phyloP scores from a whole-genome alignment of 2,797 vertebrate genomes.

The Ctenosaura bakeri region DNA sequence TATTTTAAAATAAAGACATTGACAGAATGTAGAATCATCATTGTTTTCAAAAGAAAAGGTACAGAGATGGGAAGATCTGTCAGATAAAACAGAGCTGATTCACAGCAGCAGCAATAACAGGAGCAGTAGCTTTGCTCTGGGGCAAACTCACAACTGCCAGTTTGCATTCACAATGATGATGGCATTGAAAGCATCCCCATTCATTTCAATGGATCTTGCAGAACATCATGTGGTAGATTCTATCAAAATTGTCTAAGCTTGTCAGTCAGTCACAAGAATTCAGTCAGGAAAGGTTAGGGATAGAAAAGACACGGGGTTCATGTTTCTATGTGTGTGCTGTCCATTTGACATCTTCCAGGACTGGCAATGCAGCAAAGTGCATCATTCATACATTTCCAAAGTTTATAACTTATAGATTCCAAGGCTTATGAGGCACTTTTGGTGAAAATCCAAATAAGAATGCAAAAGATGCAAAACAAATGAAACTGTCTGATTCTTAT shows the following conservation, averaged over 20 bases:
- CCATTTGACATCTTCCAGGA: no score
- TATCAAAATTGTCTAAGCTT: background rate
- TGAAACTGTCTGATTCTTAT: no score
- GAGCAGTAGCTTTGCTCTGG: background rate
- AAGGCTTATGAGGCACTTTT: no score
- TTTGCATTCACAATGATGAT: background rate
- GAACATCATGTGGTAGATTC: background rate
- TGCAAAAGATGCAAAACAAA: no score
- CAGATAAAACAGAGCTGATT: background rate
- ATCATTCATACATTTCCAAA: no score
- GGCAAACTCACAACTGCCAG: background rate
- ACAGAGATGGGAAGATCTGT: background rate
- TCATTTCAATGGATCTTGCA: background rate
- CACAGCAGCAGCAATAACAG: background rate
- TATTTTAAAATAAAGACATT: conserved; percentile 3
- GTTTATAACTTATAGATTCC: no score
- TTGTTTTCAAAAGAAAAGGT: conserved; percentile 4
- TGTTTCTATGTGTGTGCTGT: no score
- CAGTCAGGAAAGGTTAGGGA: no score
- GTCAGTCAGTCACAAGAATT: background rate
- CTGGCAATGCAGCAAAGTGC: no score
- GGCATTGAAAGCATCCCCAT: background rate
- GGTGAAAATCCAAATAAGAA: no score
- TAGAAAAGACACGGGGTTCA: no score
- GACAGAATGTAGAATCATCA: conserved; percentile 41